Percentiles rank a stretch among this genome's conserved stretches.
phyloP scores from a whole-genome alignment of 2,113 vertebrate genomes.

The Tragelaphus imberbis region DNA sequence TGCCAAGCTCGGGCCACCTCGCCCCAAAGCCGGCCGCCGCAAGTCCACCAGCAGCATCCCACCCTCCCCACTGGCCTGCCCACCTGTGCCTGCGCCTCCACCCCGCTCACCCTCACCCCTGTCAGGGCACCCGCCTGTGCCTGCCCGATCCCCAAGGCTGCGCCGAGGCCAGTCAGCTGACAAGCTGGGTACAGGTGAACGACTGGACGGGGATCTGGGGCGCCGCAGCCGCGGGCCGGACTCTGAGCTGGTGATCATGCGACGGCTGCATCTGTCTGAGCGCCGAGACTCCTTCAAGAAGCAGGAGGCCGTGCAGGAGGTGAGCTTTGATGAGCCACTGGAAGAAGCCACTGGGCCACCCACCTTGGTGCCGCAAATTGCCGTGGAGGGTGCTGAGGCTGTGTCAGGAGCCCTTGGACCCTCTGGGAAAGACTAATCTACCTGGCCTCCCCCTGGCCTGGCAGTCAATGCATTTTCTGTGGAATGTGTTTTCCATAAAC shows the following conservation, averaged over 20 bases:
- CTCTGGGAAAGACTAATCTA: background rate
- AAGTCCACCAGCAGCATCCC: slow-evolving; percentile 99
- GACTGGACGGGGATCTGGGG: slow-evolving; percentile 5
- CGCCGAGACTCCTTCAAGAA: slow-evolving; percentile 97
- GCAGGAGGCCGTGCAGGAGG: slow-evolving; percentile 97
- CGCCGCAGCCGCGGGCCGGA: slow-evolving; percentile 78
- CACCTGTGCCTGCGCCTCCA: slow-evolving; percentile 82
- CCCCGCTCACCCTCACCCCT: slow-evolving; percentile 91
- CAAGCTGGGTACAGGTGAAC: slow-evolving; percentile 73
- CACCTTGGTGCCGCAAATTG: slow-evolving; percentile 88
- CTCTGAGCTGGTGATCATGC: slow-evolving; percentile 92
- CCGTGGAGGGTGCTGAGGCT: slow-evolving; percentile 89
- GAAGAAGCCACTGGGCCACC: background rate
- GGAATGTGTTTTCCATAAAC: background rate
- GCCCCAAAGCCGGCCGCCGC: slow-evolving; percentile 91
- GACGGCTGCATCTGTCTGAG: slow-evolving; percentile 93
- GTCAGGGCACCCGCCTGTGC: slow-evolving; percentile 80
- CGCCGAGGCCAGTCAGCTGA: slow-evolving; percentile 73
- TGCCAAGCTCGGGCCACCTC: slow-evolving; percentile 89
- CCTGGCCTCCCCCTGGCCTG: background rate
- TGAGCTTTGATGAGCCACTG: slow-evolving; percentile 93
- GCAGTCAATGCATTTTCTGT: background rate
- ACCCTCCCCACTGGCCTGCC: slow-evolving; percentile 93
- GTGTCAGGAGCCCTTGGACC: slow-evolving; percentile 21
- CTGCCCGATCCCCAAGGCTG: slow-evolving; percentile 89